Evolutionary conservation across 2,888 invertebrate species (phyloP), one percentile per base, ranked within the genome.

Genomic region (Pycnomerus fuliginosus): DNA sequence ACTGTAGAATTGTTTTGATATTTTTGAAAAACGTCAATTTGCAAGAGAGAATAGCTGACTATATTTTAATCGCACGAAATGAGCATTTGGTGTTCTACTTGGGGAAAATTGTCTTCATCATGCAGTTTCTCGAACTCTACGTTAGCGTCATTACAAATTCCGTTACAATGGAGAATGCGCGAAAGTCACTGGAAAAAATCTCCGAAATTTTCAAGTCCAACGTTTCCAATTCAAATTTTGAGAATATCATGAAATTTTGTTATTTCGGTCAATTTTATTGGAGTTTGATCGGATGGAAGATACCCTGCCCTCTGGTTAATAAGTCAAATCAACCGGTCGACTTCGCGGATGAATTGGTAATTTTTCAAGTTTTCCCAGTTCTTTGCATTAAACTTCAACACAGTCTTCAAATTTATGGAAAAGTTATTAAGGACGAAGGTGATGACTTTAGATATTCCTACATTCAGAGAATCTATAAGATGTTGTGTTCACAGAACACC

Each of bases 401-500:
- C 50, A 16, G 44, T 48, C 5, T 46, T 36, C 24, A 29, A 41
- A 3, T 48, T 32, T 4, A n/a, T n/a, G n/a, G n/a, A n/a, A n/a
- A n/a, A n/a, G n/a, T n/a, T n/a, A n/a, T n/a, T n/a, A n/a, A n/a
- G n/a, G n/a, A n/a, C n/a, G n/a, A n/a, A n/a, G n/a, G 66, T 1
- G 71, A 79, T 33, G 77, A 77, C 30, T 68, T 78, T 10, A 75
- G 84, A 10, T 79, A 82, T 36, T 74, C 79, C 39, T 87, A 80
- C 56, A 60, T 79, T 17, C 70, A 75, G 43, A 83, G 82, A 58
- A 55, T 86, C 1, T 73, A 85, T 41, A 77, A 80, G 33, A 74
- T 80, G n/a, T 76, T 82, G 1, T 83, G 82, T 37, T n/a, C n/a
- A n/a, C 81, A 83, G 55, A 77, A 81, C 28, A 83, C 85, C 0